Evolutionary conservation across 2,797 vertebrate species (phyloP).

Genomic region (Okamejei kenojei): DNA sequence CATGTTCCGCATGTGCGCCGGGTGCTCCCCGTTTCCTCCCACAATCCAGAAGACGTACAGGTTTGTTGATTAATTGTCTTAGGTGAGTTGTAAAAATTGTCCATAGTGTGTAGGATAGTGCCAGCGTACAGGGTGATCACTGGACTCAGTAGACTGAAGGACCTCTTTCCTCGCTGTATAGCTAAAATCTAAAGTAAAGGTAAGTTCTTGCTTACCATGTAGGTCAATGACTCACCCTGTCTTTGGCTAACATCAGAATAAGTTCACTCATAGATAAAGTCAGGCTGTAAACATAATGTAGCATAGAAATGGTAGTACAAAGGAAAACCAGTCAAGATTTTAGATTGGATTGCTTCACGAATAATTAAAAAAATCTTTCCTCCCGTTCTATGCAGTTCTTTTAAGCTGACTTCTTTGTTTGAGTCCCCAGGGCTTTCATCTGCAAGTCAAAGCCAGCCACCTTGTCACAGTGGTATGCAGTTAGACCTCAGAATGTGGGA

Average conservation of each 20-base stretch:
- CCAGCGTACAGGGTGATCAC: too few relatives aligned
- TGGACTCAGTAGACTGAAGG: too few relatives aligned
- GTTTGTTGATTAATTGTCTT: too few relatives aligned
- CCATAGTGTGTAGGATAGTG: too few relatives aligned
- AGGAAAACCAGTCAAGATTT: background rate
- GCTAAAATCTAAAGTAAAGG: too few relatives aligned
- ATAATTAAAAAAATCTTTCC: background rate
- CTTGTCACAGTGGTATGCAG: conserved; percentile 1
- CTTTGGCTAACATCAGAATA: background rate
- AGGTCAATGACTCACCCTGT: too few relatives aligned
- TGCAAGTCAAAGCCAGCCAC: background rate
- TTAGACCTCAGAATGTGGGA: background rate
- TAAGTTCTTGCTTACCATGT: too few relatives aligned
- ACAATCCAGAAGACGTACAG: too few relatives aligned
- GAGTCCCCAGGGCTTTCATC: background rate
- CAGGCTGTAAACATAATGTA: background rate
- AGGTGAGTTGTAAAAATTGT: too few relatives aligned
- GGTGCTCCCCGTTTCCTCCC: too few relatives aligned
- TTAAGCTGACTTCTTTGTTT: conserved; percentile 6
- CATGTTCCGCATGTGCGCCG: too few relatives aligned
- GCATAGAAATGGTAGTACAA: background rate
- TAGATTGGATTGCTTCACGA: background rate
- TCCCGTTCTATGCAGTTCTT: background rate
- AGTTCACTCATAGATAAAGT: background rate
- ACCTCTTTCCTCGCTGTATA: too few relatives aligned